Evolutionary conservation across 2,113 vertebrate species (phyloP).

Genomic region (Siniperca chuatsi): DNA sequence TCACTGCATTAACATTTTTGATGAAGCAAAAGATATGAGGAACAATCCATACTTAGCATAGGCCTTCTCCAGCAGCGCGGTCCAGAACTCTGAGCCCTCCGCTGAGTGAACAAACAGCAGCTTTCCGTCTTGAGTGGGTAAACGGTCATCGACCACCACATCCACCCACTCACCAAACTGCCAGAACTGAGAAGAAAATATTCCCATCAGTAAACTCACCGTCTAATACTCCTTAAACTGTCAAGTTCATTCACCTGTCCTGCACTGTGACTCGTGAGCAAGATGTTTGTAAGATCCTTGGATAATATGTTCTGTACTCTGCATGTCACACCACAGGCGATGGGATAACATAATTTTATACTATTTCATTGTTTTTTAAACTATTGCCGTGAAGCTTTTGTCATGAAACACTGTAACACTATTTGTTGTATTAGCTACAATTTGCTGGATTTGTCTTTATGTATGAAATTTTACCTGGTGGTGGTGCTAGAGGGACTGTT

Average conservation of each 20-base stretch:
- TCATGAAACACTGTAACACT: neutral
- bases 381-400: neutral
- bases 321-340: neutral
- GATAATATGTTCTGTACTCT: too few species aligned
- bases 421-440: neutral
- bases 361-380: neutral
- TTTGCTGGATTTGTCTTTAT: neutral
- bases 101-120: slow-evolving; percentile 86
- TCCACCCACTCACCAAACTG: slow-evolving; percentile 86
- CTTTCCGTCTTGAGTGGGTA: slow-evolving; percentile 82
- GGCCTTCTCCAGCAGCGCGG: slow-evolving; percentile 81
- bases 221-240: neutral
- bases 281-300: neutral
- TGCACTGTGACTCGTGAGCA: neutral
- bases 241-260: neutral
- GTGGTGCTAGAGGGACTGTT: neutral
- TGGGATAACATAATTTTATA: too few species aligned
- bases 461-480: neutral
- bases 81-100: slow-evolving; percentile 85
- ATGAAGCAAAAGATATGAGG: neutral
- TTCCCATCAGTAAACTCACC: neutral
- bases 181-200: slow-evolving; percentile 81
- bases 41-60: slow-evolving; percentile 78
- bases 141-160: slow-evolving; percentile 84
- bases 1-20: neutral